Conservation (phyloP, 64 coral and sea anemone genomes). For the Actinia tenebrosa region DNA sequence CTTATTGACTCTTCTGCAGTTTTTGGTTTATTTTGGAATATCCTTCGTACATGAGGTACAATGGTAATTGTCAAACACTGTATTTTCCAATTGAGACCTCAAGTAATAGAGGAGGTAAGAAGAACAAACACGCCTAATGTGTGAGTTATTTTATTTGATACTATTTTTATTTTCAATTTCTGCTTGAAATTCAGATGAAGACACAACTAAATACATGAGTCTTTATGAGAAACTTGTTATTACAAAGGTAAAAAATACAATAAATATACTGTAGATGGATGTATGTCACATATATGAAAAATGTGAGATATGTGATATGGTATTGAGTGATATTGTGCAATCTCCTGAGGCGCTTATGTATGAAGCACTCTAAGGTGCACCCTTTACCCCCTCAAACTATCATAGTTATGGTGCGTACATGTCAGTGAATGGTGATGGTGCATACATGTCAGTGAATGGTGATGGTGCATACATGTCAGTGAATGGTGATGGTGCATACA, state of each 20-base stretch:
- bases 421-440: too few relatives aligned
- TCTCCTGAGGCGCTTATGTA: too few relatives aligned
- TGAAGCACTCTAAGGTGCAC: too few relatives aligned
- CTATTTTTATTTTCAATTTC: background rate
- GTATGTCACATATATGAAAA: too few relatives aligned
- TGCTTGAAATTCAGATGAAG: background rate
- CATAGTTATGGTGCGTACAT: too few relatives aligned
- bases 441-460: too few relatives aligned
- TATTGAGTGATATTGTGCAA: too few relatives aligned
- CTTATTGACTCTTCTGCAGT: conserved; percentile 12
- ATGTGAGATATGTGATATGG: too few relatives aligned
- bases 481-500: too few relatives aligned
- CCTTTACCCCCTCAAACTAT: too few relatives aligned
- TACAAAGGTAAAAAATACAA: conserved; percentile 24
- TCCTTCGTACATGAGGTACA: background rate
- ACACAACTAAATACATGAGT: conserved; percentile 4
- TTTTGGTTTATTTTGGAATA: conserved; percentile 65
- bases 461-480: too few relatives aligned
- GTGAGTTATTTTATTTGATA: background rate
- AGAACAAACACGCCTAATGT: background rate
- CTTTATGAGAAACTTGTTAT: conserved; percentile 27
- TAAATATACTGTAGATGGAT: too few relatives aligned
- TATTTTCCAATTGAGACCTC: background rate
- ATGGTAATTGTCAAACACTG: background rate
- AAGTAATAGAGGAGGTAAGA: background rate